A percentile compares a stretch with the other conserved stretches of the same genome.
Conservation (phyloP, 1,140 invertebrate genomes). For the Listronotus oregonensis region DNA sequence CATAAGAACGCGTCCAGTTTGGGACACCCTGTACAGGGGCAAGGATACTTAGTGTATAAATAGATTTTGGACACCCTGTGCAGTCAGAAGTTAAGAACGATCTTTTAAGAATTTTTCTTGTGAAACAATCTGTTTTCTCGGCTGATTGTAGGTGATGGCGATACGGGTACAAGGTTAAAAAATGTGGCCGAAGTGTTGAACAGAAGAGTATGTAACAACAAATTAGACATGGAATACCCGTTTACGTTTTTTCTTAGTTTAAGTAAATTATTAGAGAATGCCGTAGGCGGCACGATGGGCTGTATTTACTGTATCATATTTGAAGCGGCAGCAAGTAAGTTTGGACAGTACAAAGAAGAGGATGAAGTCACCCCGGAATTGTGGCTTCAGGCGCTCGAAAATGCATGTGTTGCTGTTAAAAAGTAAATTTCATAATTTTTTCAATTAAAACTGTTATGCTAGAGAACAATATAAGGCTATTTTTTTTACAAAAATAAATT, state of each 20-base stretch:
- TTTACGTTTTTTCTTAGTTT: slow-evolving; percentile 48
- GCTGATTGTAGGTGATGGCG: slow-evolving; percentile 59
- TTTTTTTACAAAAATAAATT: too few species aligned
- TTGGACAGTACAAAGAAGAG: slow-evolving; percentile 39
- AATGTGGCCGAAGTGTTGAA: slow-evolving; percentile 60
- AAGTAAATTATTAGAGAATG: slow-evolving; percentile 48
- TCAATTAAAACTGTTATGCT: too few species aligned
- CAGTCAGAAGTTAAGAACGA: too few species aligned
- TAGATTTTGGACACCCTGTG: too few species aligned
- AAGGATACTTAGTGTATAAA: too few species aligned
- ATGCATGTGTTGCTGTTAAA: slow-evolving; percentile 20
- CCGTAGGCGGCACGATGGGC: slow-evolving; percentile 44
- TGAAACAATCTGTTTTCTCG: too few species aligned
- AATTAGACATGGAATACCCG: slow-evolving; percentile 42
- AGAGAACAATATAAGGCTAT: too few species aligned
- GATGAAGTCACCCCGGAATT: slow-evolving; percentile 32
- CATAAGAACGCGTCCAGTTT: too few species aligned
- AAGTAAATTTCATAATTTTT: slow-evolving; percentile 8
- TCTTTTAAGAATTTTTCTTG: too few species aligned
- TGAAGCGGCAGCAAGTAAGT: slow-evolving; percentile 48
- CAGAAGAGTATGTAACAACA: slow-evolving; percentile 38
- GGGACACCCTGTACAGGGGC: too few species aligned
- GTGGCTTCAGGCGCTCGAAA: slow-evolving; percentile 46
- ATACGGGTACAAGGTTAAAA: slow-evolving; percentile 68
- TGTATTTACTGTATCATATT: slow-evolving; percentile 51